Evolutionary conservation across 2,888 invertebrate genomes (phyloP).

Genomic region (Camptogramma bilineatum): DNA sequence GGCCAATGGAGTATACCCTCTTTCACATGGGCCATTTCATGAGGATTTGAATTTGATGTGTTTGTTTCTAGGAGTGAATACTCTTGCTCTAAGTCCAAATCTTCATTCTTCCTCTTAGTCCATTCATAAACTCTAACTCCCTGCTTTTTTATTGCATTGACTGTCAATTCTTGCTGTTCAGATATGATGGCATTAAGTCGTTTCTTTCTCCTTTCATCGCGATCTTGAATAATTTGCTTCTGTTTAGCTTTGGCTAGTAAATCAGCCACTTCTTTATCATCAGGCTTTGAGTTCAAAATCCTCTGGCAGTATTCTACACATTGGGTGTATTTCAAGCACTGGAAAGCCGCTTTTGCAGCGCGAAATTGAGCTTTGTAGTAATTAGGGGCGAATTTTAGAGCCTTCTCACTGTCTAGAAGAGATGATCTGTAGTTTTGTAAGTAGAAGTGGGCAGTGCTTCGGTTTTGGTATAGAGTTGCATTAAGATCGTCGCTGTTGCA

Average conservation of each 20-base stretch:
- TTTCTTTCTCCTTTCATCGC: constrained; percentile 84
- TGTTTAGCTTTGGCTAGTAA: constrained; percentile 75
- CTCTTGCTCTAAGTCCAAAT: constrained; percentile 39
- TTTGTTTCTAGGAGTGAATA: constrained; percentile 21
- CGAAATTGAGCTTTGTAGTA: constrained; percentile 91
- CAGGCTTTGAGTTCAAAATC: constrained; percentile 84
- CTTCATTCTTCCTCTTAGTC: constrained; percentile 52
- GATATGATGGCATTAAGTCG: constrained; percentile 70
- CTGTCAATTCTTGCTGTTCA: constrained; percentile 68
- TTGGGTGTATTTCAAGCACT: constrained; percentile 88
- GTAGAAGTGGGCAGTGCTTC: constrained; percentile 95
- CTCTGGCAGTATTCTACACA: constrained; percentile 90
- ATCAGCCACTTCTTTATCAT: constrained; percentile 78
- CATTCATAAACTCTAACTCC: constrained; percentile 84
- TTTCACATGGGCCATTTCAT: constrained; percentile 87
- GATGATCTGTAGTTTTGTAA: constrained; percentile 93
- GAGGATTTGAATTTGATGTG: constrained; percentile 41
- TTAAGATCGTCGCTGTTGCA: constrained; percentile 89
- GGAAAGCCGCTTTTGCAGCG: constrained; percentile 90
- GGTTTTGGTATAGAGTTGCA: constrained; percentile 95
- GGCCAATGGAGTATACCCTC: constrained; percentile 92
- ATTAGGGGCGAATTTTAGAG: constrained; percentile 89
- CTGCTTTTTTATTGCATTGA: constrained; percentile 75
- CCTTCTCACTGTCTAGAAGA: constrained; percentile 91
- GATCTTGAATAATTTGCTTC: constrained; percentile 76